phyloP scores from a whole-genome alignment of 2,888 invertebrate genomes.

The Helicoverpa assulta region DNA sequence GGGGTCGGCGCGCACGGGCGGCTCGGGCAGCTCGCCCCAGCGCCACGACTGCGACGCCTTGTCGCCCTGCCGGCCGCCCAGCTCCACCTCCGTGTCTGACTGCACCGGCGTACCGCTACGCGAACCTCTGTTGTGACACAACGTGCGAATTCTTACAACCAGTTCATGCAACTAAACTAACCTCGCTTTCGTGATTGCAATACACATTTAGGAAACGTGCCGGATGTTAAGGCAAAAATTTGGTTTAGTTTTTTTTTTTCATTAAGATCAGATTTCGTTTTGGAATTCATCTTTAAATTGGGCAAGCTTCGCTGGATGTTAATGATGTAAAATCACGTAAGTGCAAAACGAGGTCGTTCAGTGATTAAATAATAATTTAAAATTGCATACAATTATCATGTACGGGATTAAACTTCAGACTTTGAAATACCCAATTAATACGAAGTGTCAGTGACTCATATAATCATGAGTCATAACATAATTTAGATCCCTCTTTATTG shows the following conservation, averaged over 20 bases:
- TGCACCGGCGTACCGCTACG: conserved; percentile 96
- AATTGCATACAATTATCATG: conserved; percentile 9
- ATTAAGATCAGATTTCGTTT: conserved; percentile 12
- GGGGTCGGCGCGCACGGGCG: conserved; percentile 77
- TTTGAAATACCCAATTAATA: conserved; percentile 15
- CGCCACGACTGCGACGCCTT: conserved; percentile 94
- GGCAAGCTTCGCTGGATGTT: neutral
- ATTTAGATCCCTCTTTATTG: conserved; percentile 25
- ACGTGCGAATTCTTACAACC: neutral
- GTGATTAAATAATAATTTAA: conserved; percentile 30
- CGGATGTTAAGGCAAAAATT: conserved; percentile 2
- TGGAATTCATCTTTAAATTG: conserved; percentile 21
- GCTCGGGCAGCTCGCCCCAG: conserved; percentile 96
- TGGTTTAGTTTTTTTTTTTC: conserved; percentile 13
- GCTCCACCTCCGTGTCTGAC: conserved; percentile 98
- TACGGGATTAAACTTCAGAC: conserved; percentile 29
- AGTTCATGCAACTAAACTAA: conserved; percentile 2
- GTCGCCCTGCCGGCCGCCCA: conserved; percentile 86
- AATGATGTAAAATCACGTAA: conserved; percentile 26
- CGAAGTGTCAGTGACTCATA: conserved; percentile 30
- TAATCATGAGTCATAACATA: conserved; percentile 43
- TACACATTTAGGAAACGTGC: conserved; percentile 26
- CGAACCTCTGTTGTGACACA: conserved; percentile 82
- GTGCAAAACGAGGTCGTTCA: conserved; percentile 27
- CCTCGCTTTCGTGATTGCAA: conserved; percentile 10